Conservation (phyloP, 2,113 vertebrate genomes). For the Cyprinus carpio region DNA sequence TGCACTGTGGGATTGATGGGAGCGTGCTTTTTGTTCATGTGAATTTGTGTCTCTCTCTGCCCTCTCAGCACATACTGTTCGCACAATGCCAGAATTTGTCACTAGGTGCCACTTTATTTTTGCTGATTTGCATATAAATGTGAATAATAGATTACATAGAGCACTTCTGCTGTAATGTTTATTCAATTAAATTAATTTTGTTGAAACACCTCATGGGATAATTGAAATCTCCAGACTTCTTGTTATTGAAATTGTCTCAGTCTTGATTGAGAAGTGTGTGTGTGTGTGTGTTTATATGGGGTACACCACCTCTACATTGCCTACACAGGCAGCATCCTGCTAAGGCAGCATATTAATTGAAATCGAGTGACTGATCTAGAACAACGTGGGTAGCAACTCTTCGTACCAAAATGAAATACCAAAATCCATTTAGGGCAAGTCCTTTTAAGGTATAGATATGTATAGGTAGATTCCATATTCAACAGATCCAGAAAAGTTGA, state of each 20-base stretch:
- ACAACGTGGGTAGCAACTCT: background rate
- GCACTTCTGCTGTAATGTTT: conserved; percentile 26
- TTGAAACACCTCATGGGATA: conserved; percentile 45
- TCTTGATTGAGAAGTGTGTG: background rate
- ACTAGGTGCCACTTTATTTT: conserved; percentile 31
- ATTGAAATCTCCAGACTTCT: conserved; percentile 39
- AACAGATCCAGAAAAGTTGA: too few species aligned
- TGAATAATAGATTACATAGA: conserved; percentile 39
- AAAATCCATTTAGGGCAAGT: background rate
- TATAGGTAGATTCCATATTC: background rate
- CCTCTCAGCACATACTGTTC: background rate
- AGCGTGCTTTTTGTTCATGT: conserved; percentile 6
- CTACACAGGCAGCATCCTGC: conserved; percentile 4
- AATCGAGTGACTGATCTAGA: background rate
- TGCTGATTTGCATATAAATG: conserved; percentile 45
- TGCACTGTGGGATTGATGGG: background rate
- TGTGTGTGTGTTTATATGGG: conserved; percentile 4
- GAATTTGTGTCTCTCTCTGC: background rate
- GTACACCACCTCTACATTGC: background rate
- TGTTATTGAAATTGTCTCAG: conserved; percentile 41
- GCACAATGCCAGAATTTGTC: conserved; percentile 35
- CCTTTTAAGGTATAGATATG: background rate
- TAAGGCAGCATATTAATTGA: background rate
- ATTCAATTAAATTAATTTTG: conserved; percentile 42
- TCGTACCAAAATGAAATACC: background rate